phyloP scores from a whole-genome alignment of 2,113 vertebrate species.

The Cyprinodon brontotheroides region DNA sequence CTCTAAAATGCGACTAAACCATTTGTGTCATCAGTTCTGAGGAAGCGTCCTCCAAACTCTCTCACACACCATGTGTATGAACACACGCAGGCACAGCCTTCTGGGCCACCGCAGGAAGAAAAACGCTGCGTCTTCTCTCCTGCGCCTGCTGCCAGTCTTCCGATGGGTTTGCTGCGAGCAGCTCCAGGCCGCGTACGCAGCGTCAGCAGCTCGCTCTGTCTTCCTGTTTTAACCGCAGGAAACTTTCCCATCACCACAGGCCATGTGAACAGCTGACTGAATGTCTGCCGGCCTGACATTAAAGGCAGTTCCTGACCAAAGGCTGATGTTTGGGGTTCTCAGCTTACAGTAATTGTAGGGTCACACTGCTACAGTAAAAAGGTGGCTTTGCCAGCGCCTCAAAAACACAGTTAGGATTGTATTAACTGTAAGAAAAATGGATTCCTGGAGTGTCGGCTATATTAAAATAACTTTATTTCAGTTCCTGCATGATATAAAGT shows the following conservation, averaged over 20 bases:
- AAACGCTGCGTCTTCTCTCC: conserved; percentile 18
- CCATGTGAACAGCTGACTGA: conserved; percentile 44
- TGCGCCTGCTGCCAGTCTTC: conserved; percentile 16
- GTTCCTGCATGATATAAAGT: too few species aligned
- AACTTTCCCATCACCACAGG: conserved; percentile 48
- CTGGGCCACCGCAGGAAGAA: conserved; percentile 3
- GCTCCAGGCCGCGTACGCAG: conserved; percentile 44
- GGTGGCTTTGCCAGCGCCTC: conserved; percentile 28
- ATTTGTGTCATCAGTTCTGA: background rate
- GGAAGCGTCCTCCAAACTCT: background rate
- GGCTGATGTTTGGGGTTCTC: conserved; percentile 51
- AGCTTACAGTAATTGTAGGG: conserved; percentile 60
- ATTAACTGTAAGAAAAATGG: conserved; percentile 41
- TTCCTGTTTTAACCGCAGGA: conserved; percentile 62
- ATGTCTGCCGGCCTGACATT: conserved; percentile 55
- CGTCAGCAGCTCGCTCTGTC: conserved; percentile 29
- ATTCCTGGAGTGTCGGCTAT: conserved; percentile 11
- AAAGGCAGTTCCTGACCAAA: conserved; percentile 61
- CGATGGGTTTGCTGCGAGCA: conserved; percentile 36
- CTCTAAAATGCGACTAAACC: background rate
- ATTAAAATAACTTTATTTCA: background rate
- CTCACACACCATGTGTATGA: background rate
- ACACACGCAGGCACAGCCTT: background rate
- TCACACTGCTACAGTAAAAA: conserved; percentile 33
- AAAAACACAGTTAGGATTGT: conserved; percentile 37